These are phyloP conservation scores for Toxotes jaculatrix DNA, from an alignment of 2,113 vertebrate genomes.

Conservation along the genomic window DNA sequence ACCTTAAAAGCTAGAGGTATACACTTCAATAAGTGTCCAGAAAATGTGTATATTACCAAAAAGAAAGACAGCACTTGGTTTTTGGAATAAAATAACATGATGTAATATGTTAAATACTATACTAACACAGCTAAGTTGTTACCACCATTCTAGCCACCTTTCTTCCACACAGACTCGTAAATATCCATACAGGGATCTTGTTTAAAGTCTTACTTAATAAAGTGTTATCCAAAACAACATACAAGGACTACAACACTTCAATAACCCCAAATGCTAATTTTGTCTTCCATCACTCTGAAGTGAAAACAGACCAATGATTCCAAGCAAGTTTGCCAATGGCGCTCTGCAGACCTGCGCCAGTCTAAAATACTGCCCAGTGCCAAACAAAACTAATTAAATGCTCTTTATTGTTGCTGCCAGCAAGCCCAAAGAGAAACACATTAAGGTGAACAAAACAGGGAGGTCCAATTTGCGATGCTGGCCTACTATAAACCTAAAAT, in stretches of 20 bases:
- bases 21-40: neutral
- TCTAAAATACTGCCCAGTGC: conserved; percentile 53
- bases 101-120: neutral
- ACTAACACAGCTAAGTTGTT: neutral
- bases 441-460: conserved; percentile 45
- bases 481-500: conserved; percentile 14
- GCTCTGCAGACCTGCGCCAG: conserved; percentile 36
- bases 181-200: conserved; percentile 3
- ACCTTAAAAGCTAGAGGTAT: neutral
- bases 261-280: conserved; percentile 29
- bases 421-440: conserved; percentile 47
- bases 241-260: conserved; percentile 16
- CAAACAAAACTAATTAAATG: conserved; percentile 71
- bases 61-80: neutral
- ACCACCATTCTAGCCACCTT: neutral
- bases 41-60: neutral
- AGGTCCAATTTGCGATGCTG: conserved; percentile 12
- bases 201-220: conserved; percentile 22
- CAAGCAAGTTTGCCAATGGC: conserved; percentile 61
- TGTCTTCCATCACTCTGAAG: conserved; percentile 37
- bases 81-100: neutral
- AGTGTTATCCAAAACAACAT: conserved; percentile 5
- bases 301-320: conserved; percentile 54
- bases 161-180: neutral
- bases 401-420: conserved; percentile 67